Evolutionary conservation across 2,888 invertebrate species (phyloP), one percentile per base, ranked within the genome.

Genomic region (Polydrusus tereticollis): DNA sequence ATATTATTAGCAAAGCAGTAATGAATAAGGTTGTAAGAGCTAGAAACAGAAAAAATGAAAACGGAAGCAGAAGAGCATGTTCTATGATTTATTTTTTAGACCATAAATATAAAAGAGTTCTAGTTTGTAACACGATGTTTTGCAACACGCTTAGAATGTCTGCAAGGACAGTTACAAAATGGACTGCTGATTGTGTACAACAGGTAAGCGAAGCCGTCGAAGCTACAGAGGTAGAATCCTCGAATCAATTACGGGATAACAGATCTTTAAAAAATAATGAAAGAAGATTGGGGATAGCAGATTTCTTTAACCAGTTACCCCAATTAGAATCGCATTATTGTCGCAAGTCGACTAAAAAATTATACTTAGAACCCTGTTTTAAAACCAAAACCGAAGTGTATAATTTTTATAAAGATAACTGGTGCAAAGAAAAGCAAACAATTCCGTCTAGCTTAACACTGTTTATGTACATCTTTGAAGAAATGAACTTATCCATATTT

Each of bases 141-240:
- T 68, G 50, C 20, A 60, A 68, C 60, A 68, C 68, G 33, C 59
- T 68, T 14, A 62, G 68, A 60, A 20, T 68, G 21, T 68, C 68
- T n/a, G 41, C 36, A 20, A 66, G 66, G 33, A 66, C 66, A 36
- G 60, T 68, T 60, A 60, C 59, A 60, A 47, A 21, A 29, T 59
- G 68, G 60, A 60, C 43, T 57, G 12, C 23, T 23, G 12, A 21
- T 12, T 20, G 43, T 43, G 18, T 43, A 18, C 3, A 43, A 43
- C 43, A 43, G 18, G 43, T 16, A 47, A 47, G 47, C 47, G 47
- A 18, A 47, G 47, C 47, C 47, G 20, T 21, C 47, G 47, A 52
- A 67, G 33, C 43, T 43, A 45, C 10, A 33, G 36, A 50, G 33
- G 47, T 36, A 64, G 50, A 50, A 52, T 12, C 23, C 21, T 23